Evolutionary conservation across 2,888 invertebrate species (phyloP).

Genomic region (Zygaena filipendulae): DNA sequence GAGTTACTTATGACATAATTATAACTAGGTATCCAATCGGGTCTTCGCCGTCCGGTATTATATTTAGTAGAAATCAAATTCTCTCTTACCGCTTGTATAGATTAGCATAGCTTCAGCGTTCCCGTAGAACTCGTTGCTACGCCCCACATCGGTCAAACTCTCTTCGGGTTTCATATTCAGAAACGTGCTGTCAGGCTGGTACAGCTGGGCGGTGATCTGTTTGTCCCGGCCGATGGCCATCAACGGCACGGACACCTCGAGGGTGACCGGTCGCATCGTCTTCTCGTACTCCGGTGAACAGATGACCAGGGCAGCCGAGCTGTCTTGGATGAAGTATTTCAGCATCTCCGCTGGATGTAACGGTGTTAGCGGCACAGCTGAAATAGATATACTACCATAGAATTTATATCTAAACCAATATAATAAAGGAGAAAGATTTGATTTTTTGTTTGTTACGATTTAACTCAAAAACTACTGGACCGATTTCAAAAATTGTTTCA

Average conservation of each 20-base stretch:
- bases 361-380: constrained; percentile 84
- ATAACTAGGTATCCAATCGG: too few relatives aligned
- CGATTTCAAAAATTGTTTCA: too few relatives aligned
- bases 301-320: constrained; percentile 74
- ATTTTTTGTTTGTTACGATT: too few relatives aligned
- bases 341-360: constrained; percentile 78
- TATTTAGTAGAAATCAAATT: too few relatives aligned
- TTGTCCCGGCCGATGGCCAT: constrained; percentile 70
- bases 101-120: constrained; percentile 80
- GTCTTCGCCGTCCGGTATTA: too few relatives aligned
- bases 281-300: constrained; percentile 74
- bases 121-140: constrained; percentile 68
- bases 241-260: constrained; percentile 62
- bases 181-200: constrained; percentile 41
- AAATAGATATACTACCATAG: too few relatives aligned
- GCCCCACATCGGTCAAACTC: constrained; percentile 29
- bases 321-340: constrained; percentile 81
- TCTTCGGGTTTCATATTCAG: constrained; percentile 31
- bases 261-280: constrained; percentile 67
- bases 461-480: too few relatives aligned
- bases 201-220: constrained; percentile 49
- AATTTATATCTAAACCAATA: too few relatives aligned
- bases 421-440: too few relatives aligned
- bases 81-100: constrained; percentile 91
- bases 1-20: too few relatives aligned